Evolutionary conservation across 2,888 invertebrate genomes (phyloP), one percentile per base, ranked within the genome.

Genomic region (Rapana venosa): DNA sequence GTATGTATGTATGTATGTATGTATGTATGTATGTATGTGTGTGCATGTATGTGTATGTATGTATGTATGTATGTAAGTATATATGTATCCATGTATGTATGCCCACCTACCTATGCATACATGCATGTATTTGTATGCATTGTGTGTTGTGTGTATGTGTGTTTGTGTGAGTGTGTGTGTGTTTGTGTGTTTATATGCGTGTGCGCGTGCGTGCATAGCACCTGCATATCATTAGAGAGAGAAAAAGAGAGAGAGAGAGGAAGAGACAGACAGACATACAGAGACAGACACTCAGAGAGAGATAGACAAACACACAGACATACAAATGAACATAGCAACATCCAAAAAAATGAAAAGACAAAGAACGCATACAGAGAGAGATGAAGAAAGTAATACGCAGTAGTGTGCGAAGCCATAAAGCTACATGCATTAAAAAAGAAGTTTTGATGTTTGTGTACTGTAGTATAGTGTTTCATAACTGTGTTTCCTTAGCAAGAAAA

Each of bases 121-220:
- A 47, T 83, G 36, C 47, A 47, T 83, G 83, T 47, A 22, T 47
- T 6, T 56, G 56, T 66, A 32, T 66, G 86, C 32, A 61, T 47
- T 61, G 61, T 32, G 87, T 70, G 70, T 35, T 70, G 87, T 70
- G 87, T 87, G 87, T 84, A 58, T 84, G 56, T 84, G 84, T 84
- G 84, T 56, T 22, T 84, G 56, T 84, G 58, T 58, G 58, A 30
- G 79, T 79, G 79, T 84, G 84, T 84, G 84, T 84, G 84, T 84
- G 84, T 84, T 56, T 47, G 83, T 30, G 47, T 47, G 47, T 47
- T 26, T n/a, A 47, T 30, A 26, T 30, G 83, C n/a, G 84, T 58
- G 58, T 84, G 58, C 56, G 84, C 56, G 84, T 58, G 84, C 56
- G 84, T 58, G 83, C 36, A 47, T 83, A 11, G 8, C 61, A 61